Percentiles rank a stretch among this genome's conserved stretches.
Evolutionary conservation across 2,888 invertebrate genomes (phyloP).

Genomic region (Melipona bicolor): DNA sequence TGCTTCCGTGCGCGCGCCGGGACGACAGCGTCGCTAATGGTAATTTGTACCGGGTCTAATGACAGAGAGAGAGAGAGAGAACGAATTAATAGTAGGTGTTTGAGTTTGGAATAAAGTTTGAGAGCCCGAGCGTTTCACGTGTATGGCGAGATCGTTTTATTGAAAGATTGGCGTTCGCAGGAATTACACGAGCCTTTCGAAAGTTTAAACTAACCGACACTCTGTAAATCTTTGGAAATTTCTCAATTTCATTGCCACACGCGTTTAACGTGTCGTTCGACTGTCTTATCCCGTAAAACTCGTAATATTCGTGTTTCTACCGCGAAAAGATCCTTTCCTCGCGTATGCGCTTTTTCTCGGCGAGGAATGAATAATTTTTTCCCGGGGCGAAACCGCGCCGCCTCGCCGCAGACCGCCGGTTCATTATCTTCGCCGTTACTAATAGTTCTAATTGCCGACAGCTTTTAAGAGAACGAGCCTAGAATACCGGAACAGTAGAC

Average conservation of each 20-base stretch:
- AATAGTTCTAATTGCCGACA: conserved; percentile 57
- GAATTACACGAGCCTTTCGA: background rate
- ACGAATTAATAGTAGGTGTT: background rate
- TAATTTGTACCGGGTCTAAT: conserved; percentile 18
- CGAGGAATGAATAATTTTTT: conserved; percentile 19
- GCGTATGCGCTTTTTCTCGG: background rate
- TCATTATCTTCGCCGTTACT: conserved; percentile 38
- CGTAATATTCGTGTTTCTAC: background rate
- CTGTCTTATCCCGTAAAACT: too few species aligned
- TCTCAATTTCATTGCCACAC: background rate
- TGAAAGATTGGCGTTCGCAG: background rate
- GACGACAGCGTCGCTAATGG: conserved; percentile 4
- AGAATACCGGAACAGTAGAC: conserved; percentile 17
- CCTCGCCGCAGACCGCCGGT: background rate
- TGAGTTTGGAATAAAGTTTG: background rate
- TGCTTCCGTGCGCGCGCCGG: background rate
- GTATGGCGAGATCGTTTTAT: background rate
- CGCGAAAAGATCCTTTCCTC: background rate
- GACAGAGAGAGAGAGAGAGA: background rate
- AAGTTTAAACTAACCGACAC: background rate
- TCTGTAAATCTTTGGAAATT: background rate
- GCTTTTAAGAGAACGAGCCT: conserved; percentile 36
- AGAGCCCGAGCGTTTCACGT: background rate
- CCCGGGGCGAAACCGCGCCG: background rate
- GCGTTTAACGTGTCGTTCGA: too few species aligned